Base-by-base conservation (phyloP, 2,113 vertebrate genomes). In the Notothenia coriiceps region DNA sequence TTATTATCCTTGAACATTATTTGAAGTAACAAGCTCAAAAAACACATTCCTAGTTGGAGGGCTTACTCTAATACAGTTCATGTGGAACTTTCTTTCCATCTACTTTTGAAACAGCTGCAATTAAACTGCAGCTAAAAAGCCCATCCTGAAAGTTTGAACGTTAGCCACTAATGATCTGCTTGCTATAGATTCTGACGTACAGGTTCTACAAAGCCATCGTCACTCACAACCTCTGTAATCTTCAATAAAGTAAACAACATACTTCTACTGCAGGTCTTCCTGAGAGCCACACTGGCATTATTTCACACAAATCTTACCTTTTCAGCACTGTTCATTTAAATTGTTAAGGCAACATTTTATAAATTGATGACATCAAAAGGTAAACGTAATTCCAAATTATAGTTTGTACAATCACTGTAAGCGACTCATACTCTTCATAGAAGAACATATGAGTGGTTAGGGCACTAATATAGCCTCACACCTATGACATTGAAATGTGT, bases 91-190 rank as follows among this genome's bases (percentile, higher is more conserved):
- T 61, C 79, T 67, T 62, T 15, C 79, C 75, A 74, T 63, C 68
- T 74, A 75, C 33, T 68, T 64, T 29, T 74, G 13, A 74, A 78
- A 81, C 66, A 46, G 25, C 60, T 61, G 73, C 76, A 68, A 73
- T 88, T 73, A 82, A 70, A 22, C 51, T 35, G 63, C 49, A 62
- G 77, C 59, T 74, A 68, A 70, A n/a, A 68, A 76, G 66, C 33
- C 67, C 43, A 56, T n/a, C 63, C 64, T 4, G 13, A 33, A 82
- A 10, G 43, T 65, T 70, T 25, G 15, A 69, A 79, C 50, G 56
- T 44, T 61, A 10, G 55, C 40, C 0, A 4, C 47, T 64, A 12
- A 70, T 61, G 59, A 61, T 56, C 40, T n/a, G 29, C 11, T 59
- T 13, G 10, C 66, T 65, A 18, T 50, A 51, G n/a, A 73, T 79